These are phyloP conservation scores for Eptatretus burgeri DNA, from an alignment of 2,113 vertebrate species.

Conservation along the genomic window DNA sequence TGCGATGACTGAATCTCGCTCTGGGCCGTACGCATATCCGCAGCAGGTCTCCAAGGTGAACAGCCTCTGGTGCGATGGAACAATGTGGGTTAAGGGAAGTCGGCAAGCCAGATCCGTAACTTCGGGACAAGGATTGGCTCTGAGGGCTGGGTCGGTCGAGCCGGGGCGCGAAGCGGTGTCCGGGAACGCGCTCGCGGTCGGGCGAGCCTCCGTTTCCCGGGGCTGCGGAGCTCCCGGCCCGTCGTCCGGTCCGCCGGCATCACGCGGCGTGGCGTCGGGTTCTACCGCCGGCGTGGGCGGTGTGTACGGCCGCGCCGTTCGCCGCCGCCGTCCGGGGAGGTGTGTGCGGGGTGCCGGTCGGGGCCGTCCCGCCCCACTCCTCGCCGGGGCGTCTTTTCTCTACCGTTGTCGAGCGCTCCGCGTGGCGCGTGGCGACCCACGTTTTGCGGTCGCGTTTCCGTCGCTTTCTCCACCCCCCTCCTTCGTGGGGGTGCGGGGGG, in stretches of 20 bases:
- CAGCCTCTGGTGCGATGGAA: neutral
- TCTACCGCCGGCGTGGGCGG: neutral
- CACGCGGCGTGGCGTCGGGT: neutral
- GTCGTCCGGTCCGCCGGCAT: neutral
- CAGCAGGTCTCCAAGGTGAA: neutral
- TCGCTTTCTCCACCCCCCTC: too few relatives aligned
- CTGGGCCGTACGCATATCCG: slow-evolving; percentile 1
- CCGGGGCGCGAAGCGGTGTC: neutral
- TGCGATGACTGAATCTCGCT: slow-evolving; percentile 2
- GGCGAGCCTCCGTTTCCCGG: neutral
- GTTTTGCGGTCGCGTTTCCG: too few relatives aligned
- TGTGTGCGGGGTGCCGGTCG: too few relatives aligned
- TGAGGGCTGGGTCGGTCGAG: neutral
- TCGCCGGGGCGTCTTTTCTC: too few relatives aligned
- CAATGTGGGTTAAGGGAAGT: neutral
- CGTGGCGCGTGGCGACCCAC: too few relatives aligned
- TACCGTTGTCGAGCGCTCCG: too few relatives aligned
- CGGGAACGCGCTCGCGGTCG: neutral
- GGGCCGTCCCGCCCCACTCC: too few relatives aligned
- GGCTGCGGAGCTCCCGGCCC: slow-evolving; percentile 1
- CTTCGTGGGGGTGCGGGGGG: too few relatives aligned
- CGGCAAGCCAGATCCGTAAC: neutral
- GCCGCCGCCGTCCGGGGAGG: too few relatives aligned
- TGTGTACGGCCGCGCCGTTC: too few relatives aligned
- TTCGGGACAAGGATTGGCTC: slow-evolving; percentile 7